A percentile compares a stretch with the other conserved stretches of the same genome.
phyloP scores from a whole-genome alignment of 2,888 invertebrate genomes.

The Rhimphoctona megacephalus region DNA sequence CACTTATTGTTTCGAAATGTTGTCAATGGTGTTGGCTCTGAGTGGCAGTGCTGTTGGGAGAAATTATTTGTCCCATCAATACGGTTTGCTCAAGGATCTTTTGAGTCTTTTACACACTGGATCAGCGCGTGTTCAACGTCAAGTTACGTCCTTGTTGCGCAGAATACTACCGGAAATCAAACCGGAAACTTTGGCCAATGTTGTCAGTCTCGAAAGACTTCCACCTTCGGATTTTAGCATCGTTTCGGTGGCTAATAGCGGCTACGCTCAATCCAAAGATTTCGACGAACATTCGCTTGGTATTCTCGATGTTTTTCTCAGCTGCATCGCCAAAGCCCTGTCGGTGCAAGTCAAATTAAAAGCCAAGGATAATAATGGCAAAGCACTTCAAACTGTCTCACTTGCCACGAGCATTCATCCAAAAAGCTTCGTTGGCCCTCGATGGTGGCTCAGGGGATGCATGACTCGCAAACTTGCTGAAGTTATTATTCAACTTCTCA shows the following conservation, averaged over 20 bases:
- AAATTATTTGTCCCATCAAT: constrained; percentile 95
- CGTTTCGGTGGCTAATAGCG: constrained; percentile 87
- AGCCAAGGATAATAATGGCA: constrained; percentile 86
- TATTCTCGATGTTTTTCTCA: constrained; percentile 95
- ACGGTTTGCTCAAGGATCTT: constrained; percentile 93
- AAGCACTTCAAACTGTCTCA: constrained; percentile 86
- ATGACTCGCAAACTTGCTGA: constrained; percentile 95
- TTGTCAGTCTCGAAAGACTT: constrained; percentile 90
- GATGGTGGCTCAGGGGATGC: constrained; percentile 95
- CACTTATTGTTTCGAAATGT: constrained; percentile 99
- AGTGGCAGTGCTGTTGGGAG: constrained; percentile 97
- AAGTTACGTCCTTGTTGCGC: constrained; percentile 94
- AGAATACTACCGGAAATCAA: constrained; percentile 96
- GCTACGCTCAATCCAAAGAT: constrained; percentile 83
- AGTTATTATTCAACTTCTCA: constrained; percentile 93
- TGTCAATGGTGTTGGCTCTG: constrained; percentile 96
- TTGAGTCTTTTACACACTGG: constrained; percentile 96
- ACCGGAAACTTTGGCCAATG: constrained; percentile 92
- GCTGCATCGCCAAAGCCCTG: constrained; percentile 96
- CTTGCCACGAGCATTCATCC: constrained; percentile 88
- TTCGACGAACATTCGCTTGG: constrained; percentile 88
- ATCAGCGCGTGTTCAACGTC: constrained; percentile 97
- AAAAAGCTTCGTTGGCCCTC: constrained; percentile 86
- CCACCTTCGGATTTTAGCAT: constrained; percentile 93
- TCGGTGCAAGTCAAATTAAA: constrained; percentile 95